phyloP scores from a whole-genome alignment of 2,888 invertebrate species.

The Crepidodera aurea region DNA sequence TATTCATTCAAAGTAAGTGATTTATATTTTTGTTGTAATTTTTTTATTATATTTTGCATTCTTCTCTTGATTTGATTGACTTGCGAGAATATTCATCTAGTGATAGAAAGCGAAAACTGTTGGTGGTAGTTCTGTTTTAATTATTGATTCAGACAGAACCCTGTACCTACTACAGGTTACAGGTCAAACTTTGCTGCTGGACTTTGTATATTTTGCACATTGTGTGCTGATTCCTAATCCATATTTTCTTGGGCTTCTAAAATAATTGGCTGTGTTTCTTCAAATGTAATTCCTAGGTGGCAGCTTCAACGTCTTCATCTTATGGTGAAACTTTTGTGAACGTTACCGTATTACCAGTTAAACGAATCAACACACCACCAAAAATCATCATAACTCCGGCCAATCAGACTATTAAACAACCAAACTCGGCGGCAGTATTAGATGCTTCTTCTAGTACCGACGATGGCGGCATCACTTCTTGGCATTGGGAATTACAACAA shows the following conservation, averaged over 20 bases:
- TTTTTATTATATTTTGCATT: background rate
- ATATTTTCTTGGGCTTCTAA: too few relatives aligned
- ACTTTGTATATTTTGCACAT: too few relatives aligned
- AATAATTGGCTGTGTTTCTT: too few relatives aligned
- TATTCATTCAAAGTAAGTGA: constrained; percentile 81
- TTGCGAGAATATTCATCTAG: too few relatives aligned
- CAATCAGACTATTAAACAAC: constrained; percentile 85
- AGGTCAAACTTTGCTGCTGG: too few relatives aligned
- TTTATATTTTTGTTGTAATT: background rate
- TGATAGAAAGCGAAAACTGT: too few relatives aligned
- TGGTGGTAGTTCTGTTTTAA: too few relatives aligned
- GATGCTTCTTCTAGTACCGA: constrained; percentile 76
- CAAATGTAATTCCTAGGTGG: too few relatives aligned
- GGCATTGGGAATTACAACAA: constrained; percentile 92
- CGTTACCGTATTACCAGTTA: constrained; percentile 87
- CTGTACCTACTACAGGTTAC: too few relatives aligned
- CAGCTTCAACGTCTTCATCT: constrained; percentile 80
- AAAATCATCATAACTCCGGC: constrained; percentile 86
- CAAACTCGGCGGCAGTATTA: constrained; percentile 88
- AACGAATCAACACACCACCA: constrained; percentile 84
- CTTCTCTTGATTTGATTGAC: background rate
- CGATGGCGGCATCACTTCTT: constrained; percentile 85
- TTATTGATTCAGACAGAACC: too few relatives aligned
- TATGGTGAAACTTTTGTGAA: constrained; percentile 87
- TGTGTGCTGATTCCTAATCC: too few relatives aligned